These are phyloP conservation scores for Eidolon dupreanum DNA, from an alignment of 2,797 vertebrate species.

Conservation along the genomic window DNA sequence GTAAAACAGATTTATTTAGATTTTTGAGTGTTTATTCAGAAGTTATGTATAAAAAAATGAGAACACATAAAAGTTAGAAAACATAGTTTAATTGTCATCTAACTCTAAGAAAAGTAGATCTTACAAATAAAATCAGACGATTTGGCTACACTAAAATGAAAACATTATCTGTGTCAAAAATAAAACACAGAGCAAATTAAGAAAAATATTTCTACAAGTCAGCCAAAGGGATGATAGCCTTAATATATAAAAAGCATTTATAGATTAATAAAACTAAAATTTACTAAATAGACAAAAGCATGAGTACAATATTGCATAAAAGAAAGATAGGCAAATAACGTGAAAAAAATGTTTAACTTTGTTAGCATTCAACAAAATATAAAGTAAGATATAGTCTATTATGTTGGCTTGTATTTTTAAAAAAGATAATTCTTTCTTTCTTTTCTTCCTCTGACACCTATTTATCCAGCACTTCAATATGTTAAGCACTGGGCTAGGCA, in stretches of 20 bases:
- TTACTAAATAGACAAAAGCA: neutral
- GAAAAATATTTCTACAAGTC: neutral
- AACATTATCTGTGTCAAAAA: neutral
- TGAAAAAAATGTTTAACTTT: neutral
- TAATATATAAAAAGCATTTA: neutral
- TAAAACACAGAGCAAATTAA: neutral
- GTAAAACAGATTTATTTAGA: neutral
- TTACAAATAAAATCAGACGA: neutral
- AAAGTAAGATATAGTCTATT: neutral
- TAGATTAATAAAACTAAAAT: neutral
- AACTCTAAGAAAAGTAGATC: neutral
- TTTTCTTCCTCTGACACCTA: neutral
- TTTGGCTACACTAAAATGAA: neutral
- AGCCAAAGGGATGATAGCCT: neutral
- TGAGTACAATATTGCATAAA: neutral
- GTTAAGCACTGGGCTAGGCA: neutral
- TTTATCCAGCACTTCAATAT: neutral
- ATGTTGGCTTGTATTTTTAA: neutral
- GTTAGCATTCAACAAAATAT: neutral
- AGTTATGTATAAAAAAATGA: neutral
- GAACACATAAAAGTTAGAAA: neutral
- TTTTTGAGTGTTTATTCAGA: neutral
- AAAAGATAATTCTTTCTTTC: neutral
- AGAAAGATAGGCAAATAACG: neutral
- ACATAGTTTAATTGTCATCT: neutral